Conservation (phyloP, 2,888 invertebrate species). For the Hemithea aestivaria region DNA sequence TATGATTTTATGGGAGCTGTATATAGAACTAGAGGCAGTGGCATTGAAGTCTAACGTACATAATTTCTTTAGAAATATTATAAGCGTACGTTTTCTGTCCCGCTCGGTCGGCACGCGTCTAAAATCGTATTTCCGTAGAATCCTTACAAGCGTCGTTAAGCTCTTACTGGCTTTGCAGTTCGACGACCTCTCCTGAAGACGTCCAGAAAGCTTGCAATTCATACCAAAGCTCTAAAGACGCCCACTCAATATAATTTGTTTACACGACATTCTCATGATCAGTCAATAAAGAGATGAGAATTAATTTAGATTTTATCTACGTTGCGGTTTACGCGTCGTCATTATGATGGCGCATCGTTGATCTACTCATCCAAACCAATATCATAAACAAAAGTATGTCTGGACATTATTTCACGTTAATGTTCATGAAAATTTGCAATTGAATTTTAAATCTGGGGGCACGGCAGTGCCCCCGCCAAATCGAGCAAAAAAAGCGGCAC, state of each 20-base stretch:
- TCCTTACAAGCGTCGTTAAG: conserved; percentile 76
- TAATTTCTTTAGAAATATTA: conserved; percentile 29
- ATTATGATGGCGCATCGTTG: too few species aligned
- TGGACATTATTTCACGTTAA: too few species aligned
- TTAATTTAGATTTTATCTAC: conserved; percentile 35
- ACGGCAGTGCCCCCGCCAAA: too few species aligned
- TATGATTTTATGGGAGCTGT: conserved; percentile 26
- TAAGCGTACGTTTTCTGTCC: conserved; percentile 43
- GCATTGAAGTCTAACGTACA: conserved; percentile 40
- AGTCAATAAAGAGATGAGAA: conserved; percentile 27
- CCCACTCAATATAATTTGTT: conserved; percentile 22
- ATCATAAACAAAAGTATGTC: too few species aligned
- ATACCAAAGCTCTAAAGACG: conserved; percentile 49
- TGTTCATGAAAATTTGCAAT: too few species aligned
- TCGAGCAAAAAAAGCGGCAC: too few species aligned
- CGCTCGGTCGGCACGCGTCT: conserved; percentile 57
- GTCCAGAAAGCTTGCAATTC: conserved; percentile 55
- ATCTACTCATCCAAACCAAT: too few species aligned
- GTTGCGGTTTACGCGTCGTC: conserved; percentile 28
- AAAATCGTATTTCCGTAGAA: conserved; percentile 79
- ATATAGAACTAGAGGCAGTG: conserved; percentile 32
- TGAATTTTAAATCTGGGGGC: too few species aligned
- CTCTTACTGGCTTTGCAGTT: conserved; percentile 73
- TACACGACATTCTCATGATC: conserved; percentile 21
- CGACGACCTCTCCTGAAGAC: conserved; percentile 66